Conservation (phyloP, 2,113 vertebrate genomes). For the Melozone crissalis region DNA sequence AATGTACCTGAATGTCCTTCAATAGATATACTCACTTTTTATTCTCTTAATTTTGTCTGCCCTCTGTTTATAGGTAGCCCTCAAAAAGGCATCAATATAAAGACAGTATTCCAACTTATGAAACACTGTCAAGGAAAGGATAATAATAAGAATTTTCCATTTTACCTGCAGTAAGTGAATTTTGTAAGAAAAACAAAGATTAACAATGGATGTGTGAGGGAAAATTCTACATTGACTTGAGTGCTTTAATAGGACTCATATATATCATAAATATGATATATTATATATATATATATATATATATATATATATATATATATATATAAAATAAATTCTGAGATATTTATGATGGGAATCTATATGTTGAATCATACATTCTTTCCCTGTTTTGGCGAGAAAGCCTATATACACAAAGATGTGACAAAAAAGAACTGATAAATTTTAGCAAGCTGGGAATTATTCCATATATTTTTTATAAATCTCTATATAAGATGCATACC, state of each 20-base stretch:
- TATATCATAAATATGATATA: too few species aligned
- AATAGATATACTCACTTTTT: not conserved
- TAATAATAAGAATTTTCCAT: not conserved
- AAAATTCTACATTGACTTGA: not conserved
- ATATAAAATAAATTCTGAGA: not conserved
- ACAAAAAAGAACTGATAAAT: not conserved
- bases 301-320: too few species aligned
- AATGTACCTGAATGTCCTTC: not conserved
- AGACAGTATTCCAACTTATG: not conserved
- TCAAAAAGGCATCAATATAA: not conserved
- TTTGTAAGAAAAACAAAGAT: not conserved
- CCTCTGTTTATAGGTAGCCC: not conserved
- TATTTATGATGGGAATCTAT: not conserved
- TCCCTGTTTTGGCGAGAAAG: not conserved
- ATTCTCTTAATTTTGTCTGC: not conserved
- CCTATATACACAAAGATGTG: not conserved
- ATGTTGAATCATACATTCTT: not conserved
- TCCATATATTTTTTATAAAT: not conserved
- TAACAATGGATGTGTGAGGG: not conserved
- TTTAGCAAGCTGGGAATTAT: not conserved
- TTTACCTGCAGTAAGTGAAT: not conserved
- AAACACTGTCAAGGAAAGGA: not conserved
- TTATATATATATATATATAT: too few species aligned
- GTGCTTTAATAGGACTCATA: not conserved
- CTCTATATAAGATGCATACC: not conserved